A percentile compares a stretch with the other conserved stretches of the same genome.
Conservation (phyloP, 2,113 vertebrate species). For the Danio rerio region GRCz12tu NC_133196.1:22481001-22481500, state of each 20-base stretch:
- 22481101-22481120: not conserved
- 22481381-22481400: conserved; percentile 26
- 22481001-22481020: conserved; percentile 26
- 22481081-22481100: not conserved
- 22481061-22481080: not conserved
- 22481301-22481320: conserved; percentile 40
- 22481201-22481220: not conserved
- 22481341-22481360: conserved; percentile 42
- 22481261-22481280: conserved; percentile 44
- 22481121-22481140: conserved; percentile 9
- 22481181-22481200: conserved; percentile 25
- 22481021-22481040: conserved; percentile 34
- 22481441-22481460: conserved; percentile 37
- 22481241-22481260: conserved; percentile 26
- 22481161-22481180: conserved; percentile 37
- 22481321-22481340: conserved; percentile 42
- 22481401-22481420: not conserved
- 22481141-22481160: conserved; percentile 35
- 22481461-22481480: conserved; percentile 32
- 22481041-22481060: conserved; percentile 8
- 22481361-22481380: conserved; percentile 25
- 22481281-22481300: conserved; percentile 49
- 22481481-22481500: conserved; percentile 39
- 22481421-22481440: conserved; percentile 1
- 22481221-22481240: conserved; percentile 25